Base-by-base conservation (phyloP, 1,140 invertebrate species). In the Semibalanus balanoides region DNA sequence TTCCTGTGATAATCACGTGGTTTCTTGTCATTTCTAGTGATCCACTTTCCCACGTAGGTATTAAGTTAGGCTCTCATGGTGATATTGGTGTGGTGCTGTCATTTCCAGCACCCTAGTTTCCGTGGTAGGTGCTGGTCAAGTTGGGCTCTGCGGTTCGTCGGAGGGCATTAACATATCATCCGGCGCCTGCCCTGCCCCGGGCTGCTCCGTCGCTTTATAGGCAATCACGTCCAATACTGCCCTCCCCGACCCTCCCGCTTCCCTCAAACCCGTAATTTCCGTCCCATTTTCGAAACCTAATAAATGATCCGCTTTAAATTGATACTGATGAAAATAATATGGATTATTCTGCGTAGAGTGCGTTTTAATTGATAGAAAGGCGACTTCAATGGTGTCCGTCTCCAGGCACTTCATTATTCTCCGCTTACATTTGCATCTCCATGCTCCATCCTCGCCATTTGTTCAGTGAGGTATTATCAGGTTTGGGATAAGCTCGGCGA, bases 301-400 rank as follows among this genome's bases (percentile, higher is more conserved):
- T 64, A 64, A 64, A 64, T 64, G 51, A 64, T 64, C 14, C 51
- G 11, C 51, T 64, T 64, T 64, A 64, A 64, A 64, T 64, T 64
- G 51, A 64, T 64, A 64, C 51, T 64, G 51, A 25, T 25, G 51
- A 64, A 64, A 64, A 25, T 64, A 25, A 64, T 64, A 64, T 25
- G 22, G 51, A 64, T 64, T 64, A 64, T 64, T 64, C 51, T 25
- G 51, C 22, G 11, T 25, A 14, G 51, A 64, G 51, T 25, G 22
- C 51, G 22, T 64, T 64, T 64, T 64, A 64, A 64, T 64, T 64
- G 51, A 64, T 64, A 64, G 51, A 64, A 64, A 64, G 51, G 51
- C 17, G 22, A 64, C 51, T 64, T 64, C 51, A 64, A 64, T 14
- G 51, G 22, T 64, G 7, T 25, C 51, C 51, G 9, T 11, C 11